Evolutionary conservation across 2,797 vertebrate genomes (phyloP).

Genomic region (Coranthus polyacanthus): DNA sequence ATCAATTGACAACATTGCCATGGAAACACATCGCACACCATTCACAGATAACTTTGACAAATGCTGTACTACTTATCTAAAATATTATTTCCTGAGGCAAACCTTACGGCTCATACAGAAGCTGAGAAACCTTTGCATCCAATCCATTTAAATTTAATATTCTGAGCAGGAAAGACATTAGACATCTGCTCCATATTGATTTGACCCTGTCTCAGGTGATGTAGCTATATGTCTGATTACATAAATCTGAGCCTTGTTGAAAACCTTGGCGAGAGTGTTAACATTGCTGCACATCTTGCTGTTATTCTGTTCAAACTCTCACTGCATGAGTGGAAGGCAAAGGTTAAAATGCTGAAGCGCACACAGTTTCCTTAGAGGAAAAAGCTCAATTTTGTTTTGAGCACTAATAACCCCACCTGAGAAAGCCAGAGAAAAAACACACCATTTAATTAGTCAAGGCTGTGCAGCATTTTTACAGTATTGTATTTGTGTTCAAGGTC

Average conservation of each 20-base stretch:
- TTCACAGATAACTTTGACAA: not conserved
- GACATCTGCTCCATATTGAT: conserved; percentile 12
- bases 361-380: conserved; percentile 38
- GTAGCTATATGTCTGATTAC: not conserved
- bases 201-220: conserved; percentile 12
- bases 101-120: not conserved
- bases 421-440: not conserved
- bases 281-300: not conserved
- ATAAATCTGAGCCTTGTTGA: conserved; percentile 11
- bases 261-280: conserved; percentile 8
- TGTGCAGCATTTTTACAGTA: no score
- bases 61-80: not conserved
- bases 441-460: no score
- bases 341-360: conserved; percentile 39
- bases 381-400: not conserved
- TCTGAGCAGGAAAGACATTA: not conserved
- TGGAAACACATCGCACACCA: conserved; percentile 50
- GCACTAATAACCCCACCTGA: conserved; percentile 5
- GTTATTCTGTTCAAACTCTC: not conserved
- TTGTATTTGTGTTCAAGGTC: no score
- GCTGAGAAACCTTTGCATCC: not conserved
- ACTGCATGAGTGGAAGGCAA: conserved; percentile 2
- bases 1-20: conserved; percentile 33
- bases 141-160: not conserved
- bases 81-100: not conserved